These are phyloP conservation scores for Poecilobothrus nobilitatus DNA, from an alignment of 2,888 invertebrate species.

Conservation along the genomic window DNA sequence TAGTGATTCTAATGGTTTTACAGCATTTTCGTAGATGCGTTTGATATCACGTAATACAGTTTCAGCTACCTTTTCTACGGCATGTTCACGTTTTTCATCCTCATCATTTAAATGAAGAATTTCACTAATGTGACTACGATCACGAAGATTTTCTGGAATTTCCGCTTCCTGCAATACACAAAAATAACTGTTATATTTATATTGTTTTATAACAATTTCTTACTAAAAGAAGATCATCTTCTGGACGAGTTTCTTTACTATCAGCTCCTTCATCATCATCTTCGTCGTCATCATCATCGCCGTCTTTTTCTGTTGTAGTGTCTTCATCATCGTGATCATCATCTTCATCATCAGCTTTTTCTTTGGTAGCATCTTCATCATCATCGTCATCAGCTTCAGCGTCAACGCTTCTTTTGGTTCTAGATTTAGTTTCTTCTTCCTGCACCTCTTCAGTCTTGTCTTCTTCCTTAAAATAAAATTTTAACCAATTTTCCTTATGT, in stretches of 20 bases:
- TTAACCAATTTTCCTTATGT: background rate
- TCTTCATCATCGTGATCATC: slow-evolving; percentile 18
- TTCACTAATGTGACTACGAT: slow-evolving; percentile 70
- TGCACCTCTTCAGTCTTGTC: slow-evolving; percentile 36
- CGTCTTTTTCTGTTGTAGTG: slow-evolving; percentile 24
- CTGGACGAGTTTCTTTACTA: slow-evolving; percentile 49
- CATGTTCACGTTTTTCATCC: slow-evolving; percentile 59
- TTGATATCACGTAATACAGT: slow-evolving; percentile 76
- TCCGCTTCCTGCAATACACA: slow-evolving; percentile 51
- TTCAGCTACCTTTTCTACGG: slow-evolving; percentile 65
- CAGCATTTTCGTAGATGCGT: slow-evolving; percentile 73
- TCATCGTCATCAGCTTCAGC: slow-evolving; percentile 34
- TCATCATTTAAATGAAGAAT: slow-evolving; percentile 72
- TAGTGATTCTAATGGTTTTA: slow-evolving; percentile 80
- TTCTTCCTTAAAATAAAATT: background rate
- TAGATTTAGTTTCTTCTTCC: slow-evolving; percentile 28
- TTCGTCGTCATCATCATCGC: slow-evolving; percentile 26
- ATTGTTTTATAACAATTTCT: slow-evolving; percentile 22
- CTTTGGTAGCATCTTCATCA: slow-evolving; percentile 25
- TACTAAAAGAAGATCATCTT: slow-evolving; percentile 57
- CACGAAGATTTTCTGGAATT: slow-evolving; percentile 67
- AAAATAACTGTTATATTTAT: background rate
- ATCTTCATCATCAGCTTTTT: slow-evolving; percentile 21
- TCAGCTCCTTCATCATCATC: slow-evolving; percentile 31
- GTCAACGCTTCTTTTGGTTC: slow-evolving; percentile 24